Evolutionary conservation across 2,888 invertebrate species (phyloP), one percentile per base, ranked within the genome.

Genomic region (Rhogogaster chlorosoma): DNA sequence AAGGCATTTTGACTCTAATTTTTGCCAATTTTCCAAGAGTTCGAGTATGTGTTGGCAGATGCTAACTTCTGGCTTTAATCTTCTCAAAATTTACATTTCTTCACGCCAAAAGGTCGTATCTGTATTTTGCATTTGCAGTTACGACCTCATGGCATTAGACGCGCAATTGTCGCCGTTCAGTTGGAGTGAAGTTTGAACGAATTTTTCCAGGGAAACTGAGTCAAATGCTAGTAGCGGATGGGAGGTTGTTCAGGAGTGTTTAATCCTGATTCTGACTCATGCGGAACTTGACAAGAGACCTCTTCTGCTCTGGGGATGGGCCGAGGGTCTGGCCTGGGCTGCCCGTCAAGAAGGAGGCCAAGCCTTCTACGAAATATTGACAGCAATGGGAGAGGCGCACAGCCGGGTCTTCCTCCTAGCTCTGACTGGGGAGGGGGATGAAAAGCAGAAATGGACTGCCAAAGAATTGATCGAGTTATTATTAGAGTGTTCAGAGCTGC

Each of bases 401-500:
- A 94, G 94, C 70, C 93, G 94, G 61, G 89, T 94, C 6, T 93
- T 96, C 32, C 93, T 96, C 26, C 91, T 95, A 18, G 94, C 94
- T 84, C 90, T 95, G 1, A 91, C 94, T 38, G 93, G 94, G 2
- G 94, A 94, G 22, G 94, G 94, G 86, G 92, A 93, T 6, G 93
- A 94, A 82, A 94, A 95, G 67, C 92, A 94, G 49, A 94, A 94
- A 29, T 94, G 95, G 87, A 94, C 95, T 29, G 95, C 95, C 57
- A 94, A 95, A 91, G 94, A 95, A 85, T 92, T 98, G 70, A 95
- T 98, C 0, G 95, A 96, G 86, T 95, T 97, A 84, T 94, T 98
- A 86, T 93, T 99, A 83, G 95, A 96, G 84, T 98, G 98, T 90
- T 97, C 98, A 70, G 96, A 96, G 86, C 95, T 96, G 87, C 96